These are phyloP conservation scores for Speoplatyrhinus poulsoni DNA, from an alignment of 2,113 vertebrate genomes.

Conservation along the genomic window DNA sequence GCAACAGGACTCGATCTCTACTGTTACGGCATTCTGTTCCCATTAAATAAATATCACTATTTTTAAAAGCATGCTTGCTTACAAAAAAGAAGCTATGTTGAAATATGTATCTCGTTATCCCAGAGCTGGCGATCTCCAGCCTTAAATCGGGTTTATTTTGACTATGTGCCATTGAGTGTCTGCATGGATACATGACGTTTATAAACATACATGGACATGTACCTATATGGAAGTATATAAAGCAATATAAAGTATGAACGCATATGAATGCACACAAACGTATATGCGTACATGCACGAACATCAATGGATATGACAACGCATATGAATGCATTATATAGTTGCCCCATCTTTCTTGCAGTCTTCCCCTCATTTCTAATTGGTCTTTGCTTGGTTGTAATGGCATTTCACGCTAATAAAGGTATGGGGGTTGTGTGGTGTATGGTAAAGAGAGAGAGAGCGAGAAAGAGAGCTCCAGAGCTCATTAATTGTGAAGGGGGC, in stretches of 20 bases:
- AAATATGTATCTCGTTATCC: slow-evolving; percentile 72
- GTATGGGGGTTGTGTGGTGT: slow-evolving; percentile 27
- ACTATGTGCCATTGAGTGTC: slow-evolving; percentile 58
- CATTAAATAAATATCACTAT: slow-evolving; percentile 78
- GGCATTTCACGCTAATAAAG: slow-evolving; percentile 32
- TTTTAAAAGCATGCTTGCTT: slow-evolving; percentile 73
- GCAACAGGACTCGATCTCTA: slow-evolving; percentile 51
- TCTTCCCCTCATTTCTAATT: slow-evolving; percentile 30
- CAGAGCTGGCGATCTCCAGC: slow-evolving; percentile 55
- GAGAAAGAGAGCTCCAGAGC: slow-evolving; percentile 22
- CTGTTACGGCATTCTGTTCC: slow-evolving; percentile 74
- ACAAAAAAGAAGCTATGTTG: slow-evolving; percentile 60
- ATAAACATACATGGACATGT: slow-evolving; percentile 9
- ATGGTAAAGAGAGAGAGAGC: slow-evolving; percentile 42
- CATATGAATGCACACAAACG: too few species aligned
- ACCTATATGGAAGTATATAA: too few species aligned
- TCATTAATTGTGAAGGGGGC: slow-evolving; percentile 70
- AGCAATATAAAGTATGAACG: too few species aligned
- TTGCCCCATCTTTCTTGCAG: background rate
- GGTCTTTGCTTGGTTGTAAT: slow-evolving; percentile 40
- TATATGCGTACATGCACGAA: too few species aligned
- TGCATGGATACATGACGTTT: background rate
- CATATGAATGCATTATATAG: too few species aligned
- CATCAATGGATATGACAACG: too few species aligned
- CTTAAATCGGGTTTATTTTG: slow-evolving; percentile 60